phyloP scores from a whole-genome alignment of 2,888 invertebrate species.

The Tiliacea citrago region DNA sequence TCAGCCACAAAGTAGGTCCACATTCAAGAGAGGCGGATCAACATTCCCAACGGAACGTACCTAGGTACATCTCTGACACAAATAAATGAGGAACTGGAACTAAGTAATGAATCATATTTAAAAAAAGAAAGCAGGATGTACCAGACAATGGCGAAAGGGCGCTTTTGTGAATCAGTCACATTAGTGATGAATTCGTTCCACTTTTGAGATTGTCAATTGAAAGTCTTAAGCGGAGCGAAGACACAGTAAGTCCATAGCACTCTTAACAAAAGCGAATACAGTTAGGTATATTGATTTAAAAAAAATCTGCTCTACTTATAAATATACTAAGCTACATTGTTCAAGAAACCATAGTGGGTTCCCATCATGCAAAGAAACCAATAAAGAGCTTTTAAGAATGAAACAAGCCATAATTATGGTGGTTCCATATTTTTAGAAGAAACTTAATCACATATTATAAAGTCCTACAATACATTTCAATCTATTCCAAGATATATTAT shows the following conservation, averaged over 20 bases:
- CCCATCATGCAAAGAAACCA: neutral
- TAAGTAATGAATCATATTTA: conserved; percentile 56
- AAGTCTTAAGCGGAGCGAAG: too few species aligned
- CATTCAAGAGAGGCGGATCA: conserved; percentile 54
- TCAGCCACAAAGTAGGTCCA: conserved; percentile 41
- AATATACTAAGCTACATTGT: neutral
- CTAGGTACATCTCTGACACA: conserved; percentile 52
- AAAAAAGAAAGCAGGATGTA: conserved; percentile 57
- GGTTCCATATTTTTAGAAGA: conserved; percentile 2
- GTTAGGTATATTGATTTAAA: neutral
- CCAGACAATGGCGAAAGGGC: conserved; percentile 45
- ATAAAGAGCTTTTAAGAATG: neutral
- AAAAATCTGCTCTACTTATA: neutral
- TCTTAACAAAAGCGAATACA: neutral
- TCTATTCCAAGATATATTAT: conserved; percentile 22
- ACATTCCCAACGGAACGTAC: conserved; percentile 32
- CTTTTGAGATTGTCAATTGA: conserved; percentile 22
- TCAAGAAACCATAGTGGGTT: neutral
- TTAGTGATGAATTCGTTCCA: conserved; percentile 17
- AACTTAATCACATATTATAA: neutral
- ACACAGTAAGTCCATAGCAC: too few species aligned
- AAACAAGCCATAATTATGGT: neutral
- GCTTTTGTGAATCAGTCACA: conserved; percentile 38
- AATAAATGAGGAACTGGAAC: conserved; percentile 47
- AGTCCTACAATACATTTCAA: conserved; percentile 12